phyloP scores from a whole-genome alignment of 2,888 invertebrate genomes.

The Drosophila mercatorum region DNA sequence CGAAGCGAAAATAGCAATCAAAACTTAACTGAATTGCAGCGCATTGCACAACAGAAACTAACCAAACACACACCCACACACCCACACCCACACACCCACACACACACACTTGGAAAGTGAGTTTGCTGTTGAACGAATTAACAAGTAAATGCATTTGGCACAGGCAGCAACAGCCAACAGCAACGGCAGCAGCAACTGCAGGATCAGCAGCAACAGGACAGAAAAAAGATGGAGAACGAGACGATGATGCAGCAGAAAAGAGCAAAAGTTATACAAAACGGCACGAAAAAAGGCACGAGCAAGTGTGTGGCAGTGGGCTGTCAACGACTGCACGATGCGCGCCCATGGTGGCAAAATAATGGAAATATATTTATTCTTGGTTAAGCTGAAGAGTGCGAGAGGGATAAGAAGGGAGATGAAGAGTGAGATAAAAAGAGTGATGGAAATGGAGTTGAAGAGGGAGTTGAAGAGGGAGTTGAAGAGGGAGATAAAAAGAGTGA shows the following conservation, averaged over 20 bases:
- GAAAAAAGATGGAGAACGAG: constrained; percentile 11
- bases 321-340: background rate
- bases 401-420: too few relatives aligned
- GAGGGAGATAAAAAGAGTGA: too few relatives aligned
- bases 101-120: constrained; percentile 26
- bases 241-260: constrained; percentile 1
- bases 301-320: too few relatives aligned
- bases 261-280: constrained; percentile 6
- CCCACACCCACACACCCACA: background rate
- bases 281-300: background rate
- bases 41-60: constrained; percentile 52
- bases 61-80: constrained; percentile 7
- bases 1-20: constrained; percentile 80
- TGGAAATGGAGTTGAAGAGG: too few relatives aligned
- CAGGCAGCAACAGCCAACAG: constrained; percentile 25
- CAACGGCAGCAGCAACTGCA: background rate
- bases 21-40: constrained; percentile 79
- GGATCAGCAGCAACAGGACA: constrained; percentile 15
- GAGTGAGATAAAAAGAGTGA: too few relatives aligned
- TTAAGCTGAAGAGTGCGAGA: too few relatives aligned
- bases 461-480: too few relatives aligned
- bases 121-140: constrained; percentile 66
- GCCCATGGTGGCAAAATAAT: background rate
- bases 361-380: too few relatives aligned
- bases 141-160: constrained; percentile 74